Evolutionary conservation across 2,888 invertebrate genomes (phyloP).

Genomic region (Gryllus longicercus): DNA sequence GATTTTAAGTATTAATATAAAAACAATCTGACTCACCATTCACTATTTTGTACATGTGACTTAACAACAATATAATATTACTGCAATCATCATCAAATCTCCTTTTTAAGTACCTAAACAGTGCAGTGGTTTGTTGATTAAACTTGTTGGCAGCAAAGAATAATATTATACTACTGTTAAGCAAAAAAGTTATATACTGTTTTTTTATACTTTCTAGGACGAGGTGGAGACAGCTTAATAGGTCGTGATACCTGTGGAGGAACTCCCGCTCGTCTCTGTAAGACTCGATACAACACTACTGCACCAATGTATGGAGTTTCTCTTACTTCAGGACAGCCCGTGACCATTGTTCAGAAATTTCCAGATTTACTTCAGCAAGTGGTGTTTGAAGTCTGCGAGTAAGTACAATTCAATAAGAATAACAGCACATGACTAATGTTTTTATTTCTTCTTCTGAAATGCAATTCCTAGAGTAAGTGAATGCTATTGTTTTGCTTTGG

Average conservation of each 20-base stretch:
- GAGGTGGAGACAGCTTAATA: conserved; percentile 46
- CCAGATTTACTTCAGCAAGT: conserved; percentile 89
- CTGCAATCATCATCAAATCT: too few species aligned
- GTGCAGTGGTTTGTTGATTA: too few species aligned
- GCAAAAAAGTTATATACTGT: background rate
- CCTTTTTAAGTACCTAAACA: too few species aligned
- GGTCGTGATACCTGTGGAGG: conserved; percentile 52
- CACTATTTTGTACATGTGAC: too few species aligned
- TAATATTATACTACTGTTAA: too few species aligned
- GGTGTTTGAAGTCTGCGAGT: conserved; percentile 90
- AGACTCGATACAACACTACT: conserved; percentile 87
- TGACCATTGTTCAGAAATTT: conserved; percentile 91
- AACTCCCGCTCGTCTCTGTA: conserved; percentile 74
- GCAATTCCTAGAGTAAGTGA: background rate
- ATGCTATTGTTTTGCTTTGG: background rate
- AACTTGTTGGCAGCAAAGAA: too few species aligned
- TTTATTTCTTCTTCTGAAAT: too few species aligned
- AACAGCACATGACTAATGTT: too few species aligned
- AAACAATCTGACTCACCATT: background rate
- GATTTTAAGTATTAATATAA: background rate
- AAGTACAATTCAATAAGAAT: conserved; percentile 49
- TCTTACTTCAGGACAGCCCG: conserved; percentile 85
- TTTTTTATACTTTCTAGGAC: conserved; percentile 42
- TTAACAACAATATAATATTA: too few species aligned
- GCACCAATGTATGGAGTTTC: conserved; percentile 95